phyloP scores from a whole-genome alignment of 2,113 vertebrate genomes.

The Craseonycteris thonglongyai region DNA sequence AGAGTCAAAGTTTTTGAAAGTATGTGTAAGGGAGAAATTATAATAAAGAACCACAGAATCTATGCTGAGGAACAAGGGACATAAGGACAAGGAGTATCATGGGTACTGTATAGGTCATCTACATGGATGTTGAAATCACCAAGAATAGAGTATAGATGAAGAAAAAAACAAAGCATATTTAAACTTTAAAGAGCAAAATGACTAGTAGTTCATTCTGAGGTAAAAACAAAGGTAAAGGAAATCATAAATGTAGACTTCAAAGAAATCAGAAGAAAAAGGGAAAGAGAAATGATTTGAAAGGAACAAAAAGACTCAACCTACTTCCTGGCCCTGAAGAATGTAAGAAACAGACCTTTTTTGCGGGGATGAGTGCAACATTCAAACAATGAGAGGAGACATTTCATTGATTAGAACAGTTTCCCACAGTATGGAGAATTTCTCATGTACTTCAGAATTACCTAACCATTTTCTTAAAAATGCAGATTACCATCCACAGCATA shows the following conservation, averaged over 20 bases:
- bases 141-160: background rate
- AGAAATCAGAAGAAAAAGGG: background rate
- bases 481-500: background rate
- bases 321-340: background rate
- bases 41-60: background rate
- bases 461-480: background rate
- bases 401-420: background rate
- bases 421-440: background rate
- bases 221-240: background rate
- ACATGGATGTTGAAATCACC: background rate
- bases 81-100: background rate
- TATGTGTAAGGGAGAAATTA: background rate
- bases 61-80: background rate
- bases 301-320: background rate
- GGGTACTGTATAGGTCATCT: background rate
- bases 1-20: background rate
- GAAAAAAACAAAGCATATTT: constrained; percentile 2
- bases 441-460: background rate
- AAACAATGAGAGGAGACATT: background rate
- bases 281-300: constrained; percentile 20
- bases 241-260: background rate
- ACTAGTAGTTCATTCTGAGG: background rate
- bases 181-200: background rate
- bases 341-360: background rate
- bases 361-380: background rate